Evolutionary conservation across 2,888 invertebrate genomes (phyloP).

Genomic region (Tetanocera ferruginea): DNA sequence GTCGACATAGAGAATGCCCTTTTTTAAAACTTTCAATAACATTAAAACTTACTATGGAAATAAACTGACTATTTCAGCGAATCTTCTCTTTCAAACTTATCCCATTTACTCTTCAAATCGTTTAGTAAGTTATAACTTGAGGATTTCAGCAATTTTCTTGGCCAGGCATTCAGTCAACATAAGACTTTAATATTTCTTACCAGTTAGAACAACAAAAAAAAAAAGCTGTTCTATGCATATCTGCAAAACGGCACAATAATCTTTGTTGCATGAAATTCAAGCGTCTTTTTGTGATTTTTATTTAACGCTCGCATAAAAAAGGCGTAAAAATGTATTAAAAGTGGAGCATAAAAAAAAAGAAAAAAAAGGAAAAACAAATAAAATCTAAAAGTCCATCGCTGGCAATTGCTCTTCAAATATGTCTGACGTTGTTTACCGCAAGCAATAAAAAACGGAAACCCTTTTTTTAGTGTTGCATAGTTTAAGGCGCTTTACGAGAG

Average conservation of each 20-base stretch:
- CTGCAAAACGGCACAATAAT: neutral
- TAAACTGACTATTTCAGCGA: too few relatives aligned
- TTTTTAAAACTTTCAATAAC: too few relatives aligned
- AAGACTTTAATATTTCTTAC: too few relatives aligned
- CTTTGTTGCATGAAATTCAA: conserved; percentile 4
- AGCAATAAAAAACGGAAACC: conserved; percentile 14
- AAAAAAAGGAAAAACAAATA: neutral
- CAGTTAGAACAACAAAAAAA: too few relatives aligned
- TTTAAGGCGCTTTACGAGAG: conserved; percentile 9
- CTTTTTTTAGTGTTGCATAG: conserved; percentile 24
- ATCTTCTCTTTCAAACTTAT: too few relatives aligned
- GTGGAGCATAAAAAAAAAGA: neutral
- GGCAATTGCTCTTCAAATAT: conserved; percentile 25
- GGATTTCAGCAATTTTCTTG: too few relatives aligned
- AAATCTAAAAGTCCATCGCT: conserved; percentile 13
- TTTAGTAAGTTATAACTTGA: too few relatives aligned
- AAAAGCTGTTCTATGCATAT: neutral
- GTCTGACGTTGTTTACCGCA: conserved; percentile 23
- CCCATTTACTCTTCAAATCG: too few relatives aligned
- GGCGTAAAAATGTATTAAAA: neutral
- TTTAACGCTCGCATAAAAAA: neutral
- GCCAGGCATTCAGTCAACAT: too few relatives aligned
- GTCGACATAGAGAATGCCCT: too few relatives aligned
- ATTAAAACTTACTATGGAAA: too few relatives aligned
- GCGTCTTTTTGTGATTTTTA: neutral